These are phyloP conservation scores for Sarcophaga peregrina DNA, from an alignment of 1,140 invertebrate genomes.

Conservation along the genomic window DNA sequence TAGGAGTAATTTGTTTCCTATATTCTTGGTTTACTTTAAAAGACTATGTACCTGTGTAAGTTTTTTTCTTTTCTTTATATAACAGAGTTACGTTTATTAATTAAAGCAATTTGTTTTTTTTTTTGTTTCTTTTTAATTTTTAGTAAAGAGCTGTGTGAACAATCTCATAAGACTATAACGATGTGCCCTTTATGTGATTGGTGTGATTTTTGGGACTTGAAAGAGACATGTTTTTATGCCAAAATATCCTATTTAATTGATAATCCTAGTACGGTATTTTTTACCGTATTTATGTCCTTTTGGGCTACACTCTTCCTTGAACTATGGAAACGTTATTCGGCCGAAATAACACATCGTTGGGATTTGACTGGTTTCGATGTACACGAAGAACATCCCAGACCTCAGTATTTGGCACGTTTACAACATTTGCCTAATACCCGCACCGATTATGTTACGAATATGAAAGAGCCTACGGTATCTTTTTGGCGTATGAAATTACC, in stretches of 20 bases:
- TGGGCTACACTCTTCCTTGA: constrained; percentile 93
- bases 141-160: constrained; percentile 86
- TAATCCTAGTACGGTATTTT: constrained; percentile 92
- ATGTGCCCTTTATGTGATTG: constrained; percentile 92
- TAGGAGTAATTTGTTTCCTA: constrained; percentile 84
- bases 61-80: constrained; percentile 28
- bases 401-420: constrained; percentile 81
- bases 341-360: constrained; percentile 91
- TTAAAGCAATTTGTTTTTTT: constrained; percentile 38
- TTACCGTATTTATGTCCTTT: constrained; percentile 96
- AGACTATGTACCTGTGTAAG: constrained; percentile 78
- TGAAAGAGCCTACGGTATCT: constrained; percentile 83
- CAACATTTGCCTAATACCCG: constrained; percentile 76
- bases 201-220: constrained; percentile 89
- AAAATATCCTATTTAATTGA: constrained; percentile 93
- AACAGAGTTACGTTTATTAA: neutral
- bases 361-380: constrained; percentile 88
- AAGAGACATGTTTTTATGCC: constrained; percentile 89
- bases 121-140: no score
- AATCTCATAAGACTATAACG: constrained; percentile 60
- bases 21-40: constrained; percentile 82
- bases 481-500: constrained; percentile 90
- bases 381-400: constrained; percentile 88
- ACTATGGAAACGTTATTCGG: constrained; percentile 94
- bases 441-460: constrained; percentile 77